Evolutionary conservation across 2,113 vertebrate species (phyloP).

Genomic region (Hucho hucho): DNA sequence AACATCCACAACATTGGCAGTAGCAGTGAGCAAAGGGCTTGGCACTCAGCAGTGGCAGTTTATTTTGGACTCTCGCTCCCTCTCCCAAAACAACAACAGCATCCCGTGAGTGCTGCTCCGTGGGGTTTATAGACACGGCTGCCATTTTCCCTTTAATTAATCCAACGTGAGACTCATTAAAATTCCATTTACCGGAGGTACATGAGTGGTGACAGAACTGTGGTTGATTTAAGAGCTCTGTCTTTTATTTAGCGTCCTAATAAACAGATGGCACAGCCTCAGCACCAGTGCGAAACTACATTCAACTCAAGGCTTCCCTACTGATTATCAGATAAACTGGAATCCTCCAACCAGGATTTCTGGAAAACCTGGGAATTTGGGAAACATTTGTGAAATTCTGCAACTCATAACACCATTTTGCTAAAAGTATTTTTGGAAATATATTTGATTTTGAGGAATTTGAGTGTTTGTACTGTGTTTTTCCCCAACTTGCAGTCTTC

Average conservation of each 20-base stretch:
- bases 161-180: slow-evolving; percentile 49
- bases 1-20: background rate
- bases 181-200: slow-evolving; percentile 41
- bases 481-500: slow-evolving; percentile 46
- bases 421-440: slow-evolving; percentile 24
- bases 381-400: slow-evolving; percentile 13
- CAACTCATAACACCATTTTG: too few species aligned
- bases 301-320: too few species aligned
- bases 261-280: background rate
- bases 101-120: slow-evolving; percentile 27
- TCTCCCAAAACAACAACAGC: slow-evolving; percentile 13
- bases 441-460: slow-evolving; percentile 40
- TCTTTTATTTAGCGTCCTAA: slow-evolving; percentile 45
- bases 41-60: slow-evolving; percentile 4
- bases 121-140: slow-evolving; percentile 22
- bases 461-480: slow-evolving; percentile 38
- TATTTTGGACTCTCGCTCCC: slow-evolving; percentile 34
- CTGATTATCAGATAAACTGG: too few species aligned
- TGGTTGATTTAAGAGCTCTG: slow-evolving; percentile 38
- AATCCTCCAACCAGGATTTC: too few species aligned
- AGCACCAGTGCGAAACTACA: too few species aligned
- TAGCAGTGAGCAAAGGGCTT: slow-evolving; percentile 7
- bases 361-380: background rate
- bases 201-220: slow-evolving; percentile 46
- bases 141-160: slow-evolving; percentile 46